Evolutionary conservation across 1,140 invertebrate species (phyloP).

Genomic region (Augochlora pura): DNA sequence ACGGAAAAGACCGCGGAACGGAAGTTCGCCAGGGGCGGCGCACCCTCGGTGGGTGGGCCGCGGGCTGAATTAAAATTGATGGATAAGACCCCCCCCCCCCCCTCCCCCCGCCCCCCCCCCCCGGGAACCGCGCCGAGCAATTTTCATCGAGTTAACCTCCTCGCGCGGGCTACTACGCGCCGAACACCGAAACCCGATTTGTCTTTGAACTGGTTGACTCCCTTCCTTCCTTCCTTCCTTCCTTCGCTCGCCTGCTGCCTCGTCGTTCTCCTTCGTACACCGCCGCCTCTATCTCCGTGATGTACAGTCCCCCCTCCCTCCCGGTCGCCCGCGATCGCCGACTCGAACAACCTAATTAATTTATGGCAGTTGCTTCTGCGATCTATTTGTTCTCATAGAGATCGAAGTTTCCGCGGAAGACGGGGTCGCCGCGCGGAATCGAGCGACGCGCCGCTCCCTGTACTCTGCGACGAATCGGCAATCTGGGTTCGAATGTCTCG

Average conservation of each 20-base stretch:
- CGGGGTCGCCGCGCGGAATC: not conserved
- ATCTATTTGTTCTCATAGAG: constrained; percentile 17
- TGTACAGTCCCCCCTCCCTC: too few relatives aligned
- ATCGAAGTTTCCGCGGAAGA: not conserved
- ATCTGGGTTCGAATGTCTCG: too few relatives aligned
- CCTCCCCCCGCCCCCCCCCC: too few relatives aligned
- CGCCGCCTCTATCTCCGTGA: too few relatives aligned
- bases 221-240: too few relatives aligned
- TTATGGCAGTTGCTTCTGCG: not conserved
- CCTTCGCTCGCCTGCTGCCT: too few relatives aligned
- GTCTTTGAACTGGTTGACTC: constrained; percentile 24
- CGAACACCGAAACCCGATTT: constrained; percentile 16
- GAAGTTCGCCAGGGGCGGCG: constrained; percentile 60
- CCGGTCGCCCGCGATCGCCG: not conserved
- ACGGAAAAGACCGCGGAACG: constrained; percentile 50
- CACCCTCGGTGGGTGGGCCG: constrained; percentile 56
- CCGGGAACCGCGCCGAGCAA: too few relatives aligned
- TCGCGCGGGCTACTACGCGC: constrained; percentile 22
- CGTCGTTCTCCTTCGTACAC: too few relatives aligned
- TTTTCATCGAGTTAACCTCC: constrained; percentile 59
- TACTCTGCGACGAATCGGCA: too few relatives aligned
- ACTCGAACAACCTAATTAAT: constrained; percentile 22
- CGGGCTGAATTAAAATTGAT: constrained; percentile 62
- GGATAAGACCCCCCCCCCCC: constrained; percentile 53
- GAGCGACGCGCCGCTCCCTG: not conserved